phyloP scores from a whole-genome alignment of 2,113 vertebrate species.

The Malurus alboscapulatus region DNA sequence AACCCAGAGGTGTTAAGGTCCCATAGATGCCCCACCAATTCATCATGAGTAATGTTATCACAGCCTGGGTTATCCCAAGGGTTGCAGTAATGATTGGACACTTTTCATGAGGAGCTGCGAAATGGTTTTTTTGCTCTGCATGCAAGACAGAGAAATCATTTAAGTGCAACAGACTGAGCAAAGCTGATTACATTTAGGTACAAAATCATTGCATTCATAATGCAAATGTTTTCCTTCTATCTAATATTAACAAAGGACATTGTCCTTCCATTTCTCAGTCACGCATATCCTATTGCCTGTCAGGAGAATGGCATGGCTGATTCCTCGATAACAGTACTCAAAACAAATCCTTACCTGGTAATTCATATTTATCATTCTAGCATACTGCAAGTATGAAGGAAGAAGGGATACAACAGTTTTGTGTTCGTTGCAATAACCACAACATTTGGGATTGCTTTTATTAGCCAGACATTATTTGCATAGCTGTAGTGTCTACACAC shows the following conservation, averaged over 20 bases:
- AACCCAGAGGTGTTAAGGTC: neutral
- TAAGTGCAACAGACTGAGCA: conserved; percentile 14
- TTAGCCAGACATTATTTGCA: neutral
- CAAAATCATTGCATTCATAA: conserved; percentile 2
- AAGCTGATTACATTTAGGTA: neutral
- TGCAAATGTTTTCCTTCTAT: conserved; percentile 39
- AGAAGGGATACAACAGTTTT: neutral
- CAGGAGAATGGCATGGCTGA: neutral
- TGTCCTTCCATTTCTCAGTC: neutral
- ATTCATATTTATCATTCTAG: neutral
- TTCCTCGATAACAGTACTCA: neutral
- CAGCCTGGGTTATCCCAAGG: neutral
- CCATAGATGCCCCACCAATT: neutral
- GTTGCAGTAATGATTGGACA: neutral
- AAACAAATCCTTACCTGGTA: neutral
- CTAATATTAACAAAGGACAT: neutral
- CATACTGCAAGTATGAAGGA: neutral
- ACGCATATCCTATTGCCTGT: neutral
- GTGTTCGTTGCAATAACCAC: neutral
- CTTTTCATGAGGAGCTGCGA: conserved; percentile 6
- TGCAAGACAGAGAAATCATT: conserved; percentile 13
- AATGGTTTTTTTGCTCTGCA: neutral
- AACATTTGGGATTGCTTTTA: neutral
- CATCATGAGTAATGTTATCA: neutral
- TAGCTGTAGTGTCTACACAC: neutral